Conservation (phyloP, 2,113 vertebrate genomes). For the Notothenia coriiceps region DNA sequence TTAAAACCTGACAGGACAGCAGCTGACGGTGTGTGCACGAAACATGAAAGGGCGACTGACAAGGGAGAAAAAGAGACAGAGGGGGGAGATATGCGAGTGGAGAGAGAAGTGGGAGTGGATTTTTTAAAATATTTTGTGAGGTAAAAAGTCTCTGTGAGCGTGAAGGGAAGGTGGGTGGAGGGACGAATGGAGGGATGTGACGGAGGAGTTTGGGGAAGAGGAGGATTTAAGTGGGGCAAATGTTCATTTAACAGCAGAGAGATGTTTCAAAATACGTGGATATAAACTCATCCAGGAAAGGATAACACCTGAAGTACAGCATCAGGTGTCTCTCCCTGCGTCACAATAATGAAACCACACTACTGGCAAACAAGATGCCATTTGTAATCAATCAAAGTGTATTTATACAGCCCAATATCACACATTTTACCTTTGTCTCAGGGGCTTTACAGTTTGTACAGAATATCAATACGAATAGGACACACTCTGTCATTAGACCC, state of each 20-base stretch:
- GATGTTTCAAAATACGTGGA: not conserved
- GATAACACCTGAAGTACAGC: too few relatives aligned
- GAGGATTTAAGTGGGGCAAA: conserved; percentile 27
- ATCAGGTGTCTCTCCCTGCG: not conserved
- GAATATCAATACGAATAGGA: too few relatives aligned
- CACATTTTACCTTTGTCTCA: too few relatives aligned
- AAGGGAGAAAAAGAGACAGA: conserved; percentile 1
- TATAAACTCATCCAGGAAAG: not conserved
- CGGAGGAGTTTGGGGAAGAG: not conserved
- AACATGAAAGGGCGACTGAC: conserved; percentile 51
- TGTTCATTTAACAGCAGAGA: not conserved
- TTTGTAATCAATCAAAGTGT: not conserved
- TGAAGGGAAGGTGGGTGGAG: conserved; percentile 45
- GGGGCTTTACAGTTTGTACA: not conserved
- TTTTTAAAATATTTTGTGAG: not conserved
- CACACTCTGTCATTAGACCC: too few relatives aligned
- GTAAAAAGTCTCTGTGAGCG: conserved; percentile 45
- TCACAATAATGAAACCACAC: too few relatives aligned
- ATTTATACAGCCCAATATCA: too few relatives aligned
- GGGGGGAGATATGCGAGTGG: not conserved
- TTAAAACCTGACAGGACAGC: conserved; percentile 69
- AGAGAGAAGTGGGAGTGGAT: conserved; percentile 34
- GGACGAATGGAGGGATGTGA: conserved; percentile 23
- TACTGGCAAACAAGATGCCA: not conserved
- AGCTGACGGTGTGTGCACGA: conserved; percentile 59